Conservation (phyloP, 2,797 vertebrate genomes). For the Austrolebias charrua region DNA sequence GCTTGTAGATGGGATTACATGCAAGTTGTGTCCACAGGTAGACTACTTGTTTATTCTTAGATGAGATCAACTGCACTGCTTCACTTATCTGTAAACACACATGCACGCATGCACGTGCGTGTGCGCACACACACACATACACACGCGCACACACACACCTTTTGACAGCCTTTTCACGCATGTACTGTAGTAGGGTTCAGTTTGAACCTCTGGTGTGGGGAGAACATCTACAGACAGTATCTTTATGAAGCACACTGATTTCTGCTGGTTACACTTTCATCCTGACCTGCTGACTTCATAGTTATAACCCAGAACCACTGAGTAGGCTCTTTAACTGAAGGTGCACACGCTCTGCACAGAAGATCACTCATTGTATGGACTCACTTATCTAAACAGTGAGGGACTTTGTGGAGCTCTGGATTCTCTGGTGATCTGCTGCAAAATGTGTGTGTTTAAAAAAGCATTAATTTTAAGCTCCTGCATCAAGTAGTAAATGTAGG, state of each 20-base stretch:
- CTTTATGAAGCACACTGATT: conserved; percentile 11
- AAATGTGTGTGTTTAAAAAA: too few relatives aligned
- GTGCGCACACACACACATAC: too few relatives aligned
- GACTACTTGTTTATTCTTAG: conserved; percentile 12
- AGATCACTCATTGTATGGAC: conserved; percentile 24
- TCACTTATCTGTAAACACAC: conserved; percentile 17
- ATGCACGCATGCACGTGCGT: too few relatives aligned
- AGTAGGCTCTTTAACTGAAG: conserved; percentile 30
- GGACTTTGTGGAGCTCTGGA: conserved; percentile 8
- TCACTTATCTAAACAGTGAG: conserved; percentile 11
- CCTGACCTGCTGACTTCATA: conserved; percentile 30
- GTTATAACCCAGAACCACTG: conserved; percentile 13
- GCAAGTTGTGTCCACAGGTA: conserved; percentile 2
- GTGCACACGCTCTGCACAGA: conserved; percentile 22
- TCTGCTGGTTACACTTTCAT: conserved; percentile 10
- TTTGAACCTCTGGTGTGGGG: conserved; percentile 3
- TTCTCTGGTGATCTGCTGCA: conserved; percentile 8
- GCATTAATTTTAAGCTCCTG: too few relatives aligned
- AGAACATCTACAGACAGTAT: conserved; percentile 7
- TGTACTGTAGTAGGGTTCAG: conserved; percentile 14
- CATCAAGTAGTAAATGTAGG: conserved; percentile 1
- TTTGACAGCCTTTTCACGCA: conserved; percentile 6
- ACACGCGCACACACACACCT: background rate
- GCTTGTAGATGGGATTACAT: conserved; percentile 19
- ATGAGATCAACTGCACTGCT: conserved; percentile 10